Conservation (phyloP, 2,797 vertebrate genomes). For the Liasis olivaceus region DNA sequence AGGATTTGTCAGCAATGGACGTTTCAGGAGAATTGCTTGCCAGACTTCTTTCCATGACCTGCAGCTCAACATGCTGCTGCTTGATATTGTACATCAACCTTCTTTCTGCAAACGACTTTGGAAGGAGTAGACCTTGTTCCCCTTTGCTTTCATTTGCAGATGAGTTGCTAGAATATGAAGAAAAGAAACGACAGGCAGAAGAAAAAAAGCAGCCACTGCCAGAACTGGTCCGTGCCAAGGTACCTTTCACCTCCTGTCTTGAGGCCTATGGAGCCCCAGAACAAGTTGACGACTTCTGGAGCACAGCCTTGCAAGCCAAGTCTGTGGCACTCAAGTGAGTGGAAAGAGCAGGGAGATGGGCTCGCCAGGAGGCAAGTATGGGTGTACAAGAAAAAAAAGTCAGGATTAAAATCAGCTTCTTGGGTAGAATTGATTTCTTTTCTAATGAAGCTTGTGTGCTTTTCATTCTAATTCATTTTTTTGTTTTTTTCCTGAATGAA, state of each 20-base stretch:
- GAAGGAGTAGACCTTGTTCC: neutral
- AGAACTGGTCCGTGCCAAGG: slow-evolving; percentile 88
- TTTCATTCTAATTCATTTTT: neutral
- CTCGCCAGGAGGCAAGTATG: neutral
- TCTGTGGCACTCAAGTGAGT: slow-evolving; percentile 96
- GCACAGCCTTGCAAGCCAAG: slow-evolving; percentile 95
- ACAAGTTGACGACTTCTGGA: slow-evolving; percentile 98
- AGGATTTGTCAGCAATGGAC: neutral
- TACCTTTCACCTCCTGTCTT: slow-evolving; percentile 95
- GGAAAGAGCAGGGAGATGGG: neutral
- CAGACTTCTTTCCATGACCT: neutral
- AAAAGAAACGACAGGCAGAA: slow-evolving; percentile 89
- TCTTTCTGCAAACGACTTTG: neutral
- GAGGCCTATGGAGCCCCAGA: slow-evolving; percentile 96
- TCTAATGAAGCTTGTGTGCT: neutral
- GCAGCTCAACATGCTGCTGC: neutral
- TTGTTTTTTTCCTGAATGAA: neutral
- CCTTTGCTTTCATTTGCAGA: slow-evolving; percentile 69
- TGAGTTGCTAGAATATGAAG: slow-evolving; percentile 92
- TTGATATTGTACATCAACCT: neutral
- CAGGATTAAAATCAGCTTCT: neutral
- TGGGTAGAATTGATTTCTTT: neutral
- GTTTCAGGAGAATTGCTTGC: too few relatives aligned
- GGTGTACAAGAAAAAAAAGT: neutral
- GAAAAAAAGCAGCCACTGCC: slow-evolving; percentile 82